Percentiles rank a stretch among this genome's conserved stretches.
These are phyloP conservation scores for Pseudochaenichthys georgianus DNA, from an alignment of 2,797 vertebrate genomes.

Conservation along the genomic window DNA sequence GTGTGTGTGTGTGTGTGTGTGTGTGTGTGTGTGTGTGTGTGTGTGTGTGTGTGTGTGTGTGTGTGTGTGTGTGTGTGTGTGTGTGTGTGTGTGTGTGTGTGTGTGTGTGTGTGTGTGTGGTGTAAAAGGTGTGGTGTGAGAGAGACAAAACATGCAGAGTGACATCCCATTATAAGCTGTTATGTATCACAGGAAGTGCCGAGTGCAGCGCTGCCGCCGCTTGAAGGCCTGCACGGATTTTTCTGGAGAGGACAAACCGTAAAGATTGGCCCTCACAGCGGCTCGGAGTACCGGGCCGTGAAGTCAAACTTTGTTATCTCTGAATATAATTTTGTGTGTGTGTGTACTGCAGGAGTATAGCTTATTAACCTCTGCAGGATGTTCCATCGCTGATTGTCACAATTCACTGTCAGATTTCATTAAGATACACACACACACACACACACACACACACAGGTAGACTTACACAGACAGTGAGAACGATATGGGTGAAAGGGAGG, in stretches of 20 bases:
- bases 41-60: too few species aligned
- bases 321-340: conserved; percentile 26
- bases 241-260: conserved; percentile 46
- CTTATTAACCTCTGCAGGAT: conserved; percentile 81
- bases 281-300: conserved; percentile 20
- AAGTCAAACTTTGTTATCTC: conserved; percentile 39
- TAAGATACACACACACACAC: conserved; percentile 61
- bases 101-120: too few species aligned
- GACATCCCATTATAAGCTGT: conserved; percentile 33
- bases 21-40: too few species aligned
- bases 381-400: conserved; percentile 78
- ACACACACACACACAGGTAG: conserved; percentile 6
- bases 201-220: conserved; percentile 3
- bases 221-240: not conserved
- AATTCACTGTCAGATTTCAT: conserved; percentile 80
- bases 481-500: conserved; percentile 1
- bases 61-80: too few species aligned
- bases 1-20: too few species aligned
- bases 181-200: conserved; percentile 29
- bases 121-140: not conserved
- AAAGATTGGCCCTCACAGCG: conserved; percentile 10
- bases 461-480: conserved; percentile 11
- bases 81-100: too few species aligned
- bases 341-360: too few species aligned
- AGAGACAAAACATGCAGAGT: conserved; percentile 11